A percentile compares a stretch with the other conserved stretches of the same genome.
These are phyloP conservation scores for Gortyna flavago DNA, from an alignment of 2,888 invertebrate species.

Conservation along the genomic window DNA sequence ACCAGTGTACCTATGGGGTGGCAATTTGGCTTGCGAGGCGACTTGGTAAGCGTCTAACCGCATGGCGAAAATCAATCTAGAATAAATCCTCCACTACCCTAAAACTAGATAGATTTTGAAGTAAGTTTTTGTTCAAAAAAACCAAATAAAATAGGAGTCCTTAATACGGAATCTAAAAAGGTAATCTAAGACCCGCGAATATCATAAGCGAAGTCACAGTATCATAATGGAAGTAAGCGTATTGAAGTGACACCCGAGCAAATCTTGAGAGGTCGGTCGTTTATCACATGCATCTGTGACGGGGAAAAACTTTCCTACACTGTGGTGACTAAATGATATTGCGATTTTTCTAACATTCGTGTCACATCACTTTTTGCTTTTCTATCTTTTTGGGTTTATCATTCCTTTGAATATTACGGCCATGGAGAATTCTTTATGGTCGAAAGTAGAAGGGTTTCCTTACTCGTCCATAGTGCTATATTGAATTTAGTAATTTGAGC, in stretches of 20 bases:
- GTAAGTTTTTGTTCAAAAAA: neutral
- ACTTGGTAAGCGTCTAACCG: neutral
- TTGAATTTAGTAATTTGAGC: constrained; percentile 1
- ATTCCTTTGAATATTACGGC: constrained; percentile 42
- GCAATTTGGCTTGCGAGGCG: neutral
- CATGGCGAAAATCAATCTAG: neutral
- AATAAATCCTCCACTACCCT: neutral
- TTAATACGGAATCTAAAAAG: constrained; percentile 9
- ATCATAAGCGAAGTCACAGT: constrained; percentile 49
- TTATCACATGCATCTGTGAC: constrained; percentile 84
- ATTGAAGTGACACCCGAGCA: constrained; percentile 67
- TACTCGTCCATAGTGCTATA: neutral
- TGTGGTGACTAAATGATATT: constrained; percentile 82
- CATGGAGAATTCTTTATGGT: neutral
- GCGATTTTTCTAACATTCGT: constrained; percentile 76
- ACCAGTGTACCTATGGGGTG: neutral
- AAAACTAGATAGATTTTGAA: neutral
- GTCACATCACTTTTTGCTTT: constrained; percentile 68
- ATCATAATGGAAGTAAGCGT: constrained; percentile 61
- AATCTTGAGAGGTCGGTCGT: constrained; percentile 71
- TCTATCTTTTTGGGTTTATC: constrained; percentile 48
- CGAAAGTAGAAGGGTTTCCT: constrained; percentile 14
- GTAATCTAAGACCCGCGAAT: constrained; percentile 24
- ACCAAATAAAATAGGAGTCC: neutral
- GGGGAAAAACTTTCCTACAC: constrained; percentile 76